These are phyloP conservation scores for Coptodon bakossiorum DNA, from an alignment of 2,113 vertebrate species.

Conservation along the genomic window DNA sequence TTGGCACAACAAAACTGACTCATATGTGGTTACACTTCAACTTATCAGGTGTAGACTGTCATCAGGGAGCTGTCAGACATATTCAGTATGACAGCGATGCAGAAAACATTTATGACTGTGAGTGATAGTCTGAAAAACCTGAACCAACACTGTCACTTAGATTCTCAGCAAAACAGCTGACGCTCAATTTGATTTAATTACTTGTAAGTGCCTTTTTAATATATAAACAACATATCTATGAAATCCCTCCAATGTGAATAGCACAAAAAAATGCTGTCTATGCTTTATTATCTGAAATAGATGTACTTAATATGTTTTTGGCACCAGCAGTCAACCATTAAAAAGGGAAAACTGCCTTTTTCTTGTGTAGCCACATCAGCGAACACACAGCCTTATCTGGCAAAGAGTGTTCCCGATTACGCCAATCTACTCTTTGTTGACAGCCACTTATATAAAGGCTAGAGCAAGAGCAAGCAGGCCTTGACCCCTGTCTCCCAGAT, in stretches of 20 bases:
- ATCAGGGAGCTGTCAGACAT: background rate
- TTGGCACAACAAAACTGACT: background rate
- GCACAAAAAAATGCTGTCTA: background rate
- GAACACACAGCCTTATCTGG: background rate
- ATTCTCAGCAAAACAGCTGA: background rate
- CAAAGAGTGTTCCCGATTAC: slow-evolving; percentile 5
- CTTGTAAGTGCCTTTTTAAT: background rate
- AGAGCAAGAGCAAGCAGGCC: background rate
- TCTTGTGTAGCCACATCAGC: background rate
- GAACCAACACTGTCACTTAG: background rate
- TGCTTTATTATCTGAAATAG: background rate
- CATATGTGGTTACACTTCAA: background rate
- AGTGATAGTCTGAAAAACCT: background rate
- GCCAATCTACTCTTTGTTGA: slow-evolving; percentile 18
- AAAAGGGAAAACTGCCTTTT: background rate
- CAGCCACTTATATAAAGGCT: slow-evolving; percentile 33
- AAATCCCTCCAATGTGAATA: background rate
- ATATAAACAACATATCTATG: background rate
- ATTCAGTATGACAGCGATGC: background rate
- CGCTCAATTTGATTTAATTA: background rate
- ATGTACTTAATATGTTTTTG: background rate
- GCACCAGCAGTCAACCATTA: background rate
- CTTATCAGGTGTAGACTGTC: background rate
- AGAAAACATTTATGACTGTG: background rate
- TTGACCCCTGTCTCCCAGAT: slow-evolving; percentile 37